Evolutionary conservation across 2,113 vertebrate species (phyloP).

Genomic region (Ardeotis arabs): DNA sequence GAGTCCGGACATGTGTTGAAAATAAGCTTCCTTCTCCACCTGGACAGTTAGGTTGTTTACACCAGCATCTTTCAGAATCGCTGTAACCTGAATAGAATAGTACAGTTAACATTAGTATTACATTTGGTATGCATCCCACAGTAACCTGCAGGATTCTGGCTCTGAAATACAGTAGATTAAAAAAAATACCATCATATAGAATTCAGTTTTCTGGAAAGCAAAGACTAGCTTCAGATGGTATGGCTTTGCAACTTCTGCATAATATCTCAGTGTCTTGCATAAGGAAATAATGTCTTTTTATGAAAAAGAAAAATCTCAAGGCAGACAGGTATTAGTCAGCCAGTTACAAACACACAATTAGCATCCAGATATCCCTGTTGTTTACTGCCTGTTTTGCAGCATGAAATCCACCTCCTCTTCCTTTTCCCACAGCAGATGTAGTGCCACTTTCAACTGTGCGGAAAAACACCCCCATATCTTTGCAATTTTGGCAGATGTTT

Average conservation of each 20-base stretch:
- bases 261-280: neutral
- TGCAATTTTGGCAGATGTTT: neutral
- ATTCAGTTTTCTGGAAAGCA: neutral
- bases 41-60: slow-evolving; percentile 97
- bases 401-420: neutral
- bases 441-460: neutral
- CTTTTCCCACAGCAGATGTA: neutral
- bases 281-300: neutral
- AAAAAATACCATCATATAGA: neutral
- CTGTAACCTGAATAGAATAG: slow-evolving; percentile 82
- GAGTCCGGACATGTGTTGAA: slow-evolving; percentile 98
- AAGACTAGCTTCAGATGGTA: neutral
- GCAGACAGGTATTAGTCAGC: neutral
- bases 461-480: neutral
- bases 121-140: neutral
- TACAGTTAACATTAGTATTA: neutral
- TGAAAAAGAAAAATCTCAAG: neutral
- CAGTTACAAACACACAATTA: neutral
- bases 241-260: neutral
- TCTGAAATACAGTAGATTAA: neutral
- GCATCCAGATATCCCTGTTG: neutral
- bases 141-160: neutral
- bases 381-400: neutral
- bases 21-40: slow-evolving; percentile 97
- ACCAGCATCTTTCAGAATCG: slow-evolving; percentile 91